Evolutionary conservation across 2,113 vertebrate genomes (phyloP), one percentile per base, ranked within the genome.

Genomic region (Formicarius rufipectus): DNA sequence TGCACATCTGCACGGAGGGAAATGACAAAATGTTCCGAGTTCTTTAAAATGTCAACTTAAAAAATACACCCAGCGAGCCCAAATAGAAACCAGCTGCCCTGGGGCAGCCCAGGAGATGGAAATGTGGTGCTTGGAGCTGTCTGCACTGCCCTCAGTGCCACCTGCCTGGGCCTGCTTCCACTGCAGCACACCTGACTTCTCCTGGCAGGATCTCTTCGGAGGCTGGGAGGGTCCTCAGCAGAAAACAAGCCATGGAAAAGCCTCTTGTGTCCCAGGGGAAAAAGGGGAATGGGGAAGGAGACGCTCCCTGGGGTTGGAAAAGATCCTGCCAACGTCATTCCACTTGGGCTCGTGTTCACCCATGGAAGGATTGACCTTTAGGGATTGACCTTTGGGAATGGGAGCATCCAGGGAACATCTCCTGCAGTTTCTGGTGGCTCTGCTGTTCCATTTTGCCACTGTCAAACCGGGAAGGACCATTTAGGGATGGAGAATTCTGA

Each of bases 81-180:
- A 86, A 94, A 95, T 91, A 91, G 60, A 94, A 97, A 97, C 89
- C 93, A 95, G 91, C 91, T 89, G 91, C 84, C 82, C 73, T 5
- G 11, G 55, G 37, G 62, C 87, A 79, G 69, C n/a, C 22, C 35
- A 56, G 44, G 73, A 84, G 89, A 78, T 40, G 66, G 78, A 87
- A 95, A 91, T 89, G 67, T 52, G 84, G 72, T 52, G 28, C 56
- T 56, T 90, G 87, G 91, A 95, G 89, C 87, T 94, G 91, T 96
- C 94, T 92, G 85, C 95, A 76, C 80, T n/a, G 87, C 89, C 44
- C 89, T 95, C 77, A 59, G 44, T 49, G 75, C 87, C 91, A 87
- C 80, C 91, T 95, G 90, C 83, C 78, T 9, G 66, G 44, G 42
- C n/a, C 80, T 87, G 84, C 69, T 95, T 87, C 84, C 56, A 4